phyloP scores from a whole-genome alignment of 2,888 invertebrate species.

The Calliopum simillimum region DNA sequence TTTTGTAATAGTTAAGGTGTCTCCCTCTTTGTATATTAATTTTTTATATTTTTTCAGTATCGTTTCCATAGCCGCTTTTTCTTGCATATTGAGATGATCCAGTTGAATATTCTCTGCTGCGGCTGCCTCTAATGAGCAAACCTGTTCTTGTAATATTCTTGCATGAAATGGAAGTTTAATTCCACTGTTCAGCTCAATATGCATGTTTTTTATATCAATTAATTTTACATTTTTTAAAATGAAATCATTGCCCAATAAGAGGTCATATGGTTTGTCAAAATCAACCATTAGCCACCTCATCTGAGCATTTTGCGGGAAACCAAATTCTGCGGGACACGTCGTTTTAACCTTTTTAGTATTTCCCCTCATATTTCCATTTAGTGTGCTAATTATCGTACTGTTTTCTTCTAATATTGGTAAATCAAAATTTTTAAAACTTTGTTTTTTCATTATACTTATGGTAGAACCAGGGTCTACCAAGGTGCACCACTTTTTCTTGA shows the following conservation, averaged over 20 bases:
- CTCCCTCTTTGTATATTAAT: constrained; percentile 40
- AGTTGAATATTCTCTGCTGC: constrained; percentile 28
- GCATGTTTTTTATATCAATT: constrained; percentile 37
- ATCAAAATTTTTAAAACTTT: background rate
- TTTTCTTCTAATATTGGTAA: constrained; percentile 13
- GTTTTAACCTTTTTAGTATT: constrained; percentile 40
- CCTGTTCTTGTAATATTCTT: constrained; percentile 33
- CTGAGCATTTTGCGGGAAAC: constrained; percentile 39
- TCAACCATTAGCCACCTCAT: constrained; percentile 39
- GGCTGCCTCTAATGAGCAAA: constrained; percentile 31
- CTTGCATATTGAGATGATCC: constrained; percentile 39
- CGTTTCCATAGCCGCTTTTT: constrained; percentile 24
- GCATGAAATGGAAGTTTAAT: constrained; percentile 34
- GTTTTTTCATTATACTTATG: constrained; percentile 38
- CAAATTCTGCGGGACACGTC: constrained; percentile 40
- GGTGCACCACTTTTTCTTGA: constrained; percentile 20
- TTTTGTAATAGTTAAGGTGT: constrained; percentile 30
- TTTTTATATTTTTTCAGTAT: constrained; percentile 38
- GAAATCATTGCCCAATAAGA: constrained; percentile 41
- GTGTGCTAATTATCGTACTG: constrained; percentile 39
- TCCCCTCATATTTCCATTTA: constrained; percentile 25
- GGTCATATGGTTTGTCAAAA: constrained; percentile 41
- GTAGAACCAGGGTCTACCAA: constrained; percentile 40
- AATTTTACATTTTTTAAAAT: constrained; percentile 36
- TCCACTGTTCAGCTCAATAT: constrained; percentile 35